A percentile compares a stretch with the other conserved stretches of the same genome.
phyloP scores from a whole-genome alignment of 2,113 vertebrate genomes.

The Pangasianodon gigas region DNA sequence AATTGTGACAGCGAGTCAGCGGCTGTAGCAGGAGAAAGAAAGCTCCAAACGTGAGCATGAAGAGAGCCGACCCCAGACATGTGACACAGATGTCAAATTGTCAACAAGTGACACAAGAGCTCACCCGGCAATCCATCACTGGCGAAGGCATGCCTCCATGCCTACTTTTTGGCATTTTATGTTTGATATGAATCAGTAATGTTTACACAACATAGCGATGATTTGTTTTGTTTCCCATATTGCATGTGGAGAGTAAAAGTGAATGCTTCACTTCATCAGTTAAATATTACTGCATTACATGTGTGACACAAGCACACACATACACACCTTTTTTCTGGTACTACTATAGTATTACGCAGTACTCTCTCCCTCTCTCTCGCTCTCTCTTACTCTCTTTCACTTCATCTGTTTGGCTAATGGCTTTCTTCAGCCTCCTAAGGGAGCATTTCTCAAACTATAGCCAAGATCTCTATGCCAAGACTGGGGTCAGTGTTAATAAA shows the following conservation, averaged over 20 bases:
- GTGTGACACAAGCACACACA: background rate
- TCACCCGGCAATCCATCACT: background rate
- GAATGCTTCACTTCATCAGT: background rate
- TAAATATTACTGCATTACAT: background rate
- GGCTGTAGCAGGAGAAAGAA: background rate
- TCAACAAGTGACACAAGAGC: background rate
- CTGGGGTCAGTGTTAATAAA: constrained; percentile 53
- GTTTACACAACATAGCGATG: background rate
- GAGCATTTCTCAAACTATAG: constrained; percentile 39
- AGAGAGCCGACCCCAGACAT: background rate
- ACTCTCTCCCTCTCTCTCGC: too few species aligned
- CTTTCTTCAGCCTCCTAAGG: constrained; percentile 39
- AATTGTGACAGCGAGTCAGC: background rate
- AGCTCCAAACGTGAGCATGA: background rate
- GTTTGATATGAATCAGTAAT: background rate
- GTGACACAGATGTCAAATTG: background rate
- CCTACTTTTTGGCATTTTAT: background rate
- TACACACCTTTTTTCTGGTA: background rate
- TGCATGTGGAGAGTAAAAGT: background rate
- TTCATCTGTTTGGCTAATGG: constrained; percentile 37
- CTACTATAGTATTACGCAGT: background rate
- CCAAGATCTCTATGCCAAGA: constrained; percentile 21
- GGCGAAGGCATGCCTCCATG: background rate
- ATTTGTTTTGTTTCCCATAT: background rate
- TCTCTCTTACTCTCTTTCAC: background rate